Conservation (phyloP, 2,113 vertebrate genomes). For the Delphinus delphis region DNA sequence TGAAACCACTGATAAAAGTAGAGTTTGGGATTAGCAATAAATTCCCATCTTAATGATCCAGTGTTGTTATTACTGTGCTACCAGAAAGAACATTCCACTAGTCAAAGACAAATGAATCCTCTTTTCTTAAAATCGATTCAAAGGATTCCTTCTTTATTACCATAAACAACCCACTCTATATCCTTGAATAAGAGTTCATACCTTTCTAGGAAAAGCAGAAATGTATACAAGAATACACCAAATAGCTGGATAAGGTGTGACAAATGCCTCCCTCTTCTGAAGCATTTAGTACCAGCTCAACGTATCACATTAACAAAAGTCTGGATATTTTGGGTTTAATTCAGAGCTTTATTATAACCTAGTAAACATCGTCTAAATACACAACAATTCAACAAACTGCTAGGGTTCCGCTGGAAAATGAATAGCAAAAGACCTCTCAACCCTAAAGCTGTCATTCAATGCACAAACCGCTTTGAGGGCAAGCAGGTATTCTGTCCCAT, state of each 20-base stretch:
- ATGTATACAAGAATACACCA: not conserved
- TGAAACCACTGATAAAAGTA: slow-evolving; percentile 12
- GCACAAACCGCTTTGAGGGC: not conserved
- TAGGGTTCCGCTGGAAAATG: not conserved
- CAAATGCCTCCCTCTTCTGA: not conserved
- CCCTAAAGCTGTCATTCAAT: not conserved
- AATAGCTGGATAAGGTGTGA: not conserved
- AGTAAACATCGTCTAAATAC: not conserved
- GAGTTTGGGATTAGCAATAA: not conserved
- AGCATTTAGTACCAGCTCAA: not conserved
- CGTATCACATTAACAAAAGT: not conserved
- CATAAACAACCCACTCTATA: not conserved
- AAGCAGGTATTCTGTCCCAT: not conserved
- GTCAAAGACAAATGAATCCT: not conserved
- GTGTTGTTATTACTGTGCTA: not conserved
- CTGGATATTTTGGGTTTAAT: not conserved
- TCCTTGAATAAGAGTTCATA: not conserved
- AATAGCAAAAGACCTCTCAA: not conserved
- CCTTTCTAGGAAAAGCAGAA: not conserved
- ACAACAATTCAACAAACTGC: not conserved
- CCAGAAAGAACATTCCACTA: not conserved
- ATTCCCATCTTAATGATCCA: not conserved
- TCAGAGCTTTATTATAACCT: not conserved
- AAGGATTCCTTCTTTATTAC: not conserved
- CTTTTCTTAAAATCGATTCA: not conserved